Evolutionary conservation across 2,797 vertebrate genomes (phyloP).

Genomic region (Nasua narica): DNA sequence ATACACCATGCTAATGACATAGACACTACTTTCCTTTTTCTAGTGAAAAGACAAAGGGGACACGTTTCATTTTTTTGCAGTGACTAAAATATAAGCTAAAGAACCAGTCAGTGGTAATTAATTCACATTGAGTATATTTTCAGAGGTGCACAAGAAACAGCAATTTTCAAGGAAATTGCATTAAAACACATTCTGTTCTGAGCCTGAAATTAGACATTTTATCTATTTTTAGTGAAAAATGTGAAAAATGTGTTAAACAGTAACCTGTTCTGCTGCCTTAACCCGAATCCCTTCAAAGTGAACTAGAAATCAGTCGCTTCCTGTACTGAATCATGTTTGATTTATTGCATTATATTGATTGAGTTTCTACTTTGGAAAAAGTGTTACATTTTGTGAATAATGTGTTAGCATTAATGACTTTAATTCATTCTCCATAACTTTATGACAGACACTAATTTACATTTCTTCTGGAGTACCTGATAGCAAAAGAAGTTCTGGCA

Average conservation of each 20-base stretch:
- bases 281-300: constrained; percentile 64
- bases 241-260: constrained; percentile 54
- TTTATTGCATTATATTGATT: constrained; percentile 74
- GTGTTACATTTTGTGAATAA: constrained; percentile 71
- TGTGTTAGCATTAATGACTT: constrained; percentile 76
- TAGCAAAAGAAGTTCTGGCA: constrained; percentile 65
- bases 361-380: constrained; percentile 66
- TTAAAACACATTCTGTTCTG: constrained; percentile 74
- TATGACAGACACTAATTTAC: constrained; percentile 74
- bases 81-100: constrained; percentile 64
- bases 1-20: not conserved
- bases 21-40: constrained; percentile 26
- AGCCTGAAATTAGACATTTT: constrained; percentile 76
- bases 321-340: constrained; percentile 57
- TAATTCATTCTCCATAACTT: constrained; percentile 74
- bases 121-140: constrained; percentile 68
- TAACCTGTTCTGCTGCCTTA: constrained; percentile 59
- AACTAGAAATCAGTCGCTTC: constrained; percentile 58
- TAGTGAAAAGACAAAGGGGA: constrained; percentile 61
- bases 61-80: constrained; percentile 54
- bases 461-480: constrained; percentile 72
- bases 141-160: constrained; percentile 65
- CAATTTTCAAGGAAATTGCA: constrained; percentile 72
- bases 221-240: constrained; percentile 71
- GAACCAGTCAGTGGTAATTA: constrained; percentile 56